These are phyloP conservation scores for Naja naja DNA, from an alignment of 2,113 vertebrate genomes.

Conservation along the genomic window DNA sequence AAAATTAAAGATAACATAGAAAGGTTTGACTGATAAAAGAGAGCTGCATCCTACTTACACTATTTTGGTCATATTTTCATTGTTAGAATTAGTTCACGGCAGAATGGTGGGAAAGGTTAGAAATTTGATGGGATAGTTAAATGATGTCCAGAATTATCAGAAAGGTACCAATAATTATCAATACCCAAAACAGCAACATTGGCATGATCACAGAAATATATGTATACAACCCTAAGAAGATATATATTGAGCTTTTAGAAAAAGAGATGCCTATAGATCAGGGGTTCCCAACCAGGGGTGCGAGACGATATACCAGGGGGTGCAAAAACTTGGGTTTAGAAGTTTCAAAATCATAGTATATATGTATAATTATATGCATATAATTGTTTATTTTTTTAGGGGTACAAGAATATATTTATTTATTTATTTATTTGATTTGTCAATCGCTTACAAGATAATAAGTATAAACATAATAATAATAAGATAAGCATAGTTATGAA, in stretches of 20 bases:
- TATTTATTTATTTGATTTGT: no score
- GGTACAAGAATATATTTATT: no score
- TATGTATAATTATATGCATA: no score
- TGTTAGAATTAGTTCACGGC: background rate
- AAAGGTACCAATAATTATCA: background rate
- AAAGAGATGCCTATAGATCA: background rate
- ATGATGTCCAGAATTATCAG: background rate
- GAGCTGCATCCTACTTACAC: background rate
- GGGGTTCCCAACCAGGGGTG: no score
- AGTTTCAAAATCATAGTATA: no score
- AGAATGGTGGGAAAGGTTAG: background rate
- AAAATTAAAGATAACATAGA: background rate
- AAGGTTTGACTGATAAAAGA: background rate
- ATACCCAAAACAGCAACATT: background rate
- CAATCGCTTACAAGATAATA: no score
- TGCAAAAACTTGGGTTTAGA: no score
- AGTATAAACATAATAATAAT: no score
- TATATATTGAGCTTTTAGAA: background rate
- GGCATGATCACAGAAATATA: background rate
- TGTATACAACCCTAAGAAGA: background rate
- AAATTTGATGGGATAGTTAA: background rate
- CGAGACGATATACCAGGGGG: no score
- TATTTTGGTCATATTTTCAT: background rate
- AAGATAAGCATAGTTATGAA: no score
- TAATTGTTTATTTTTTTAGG: no score